phyloP scores from a whole-genome alignment of 2,888 invertebrate genomes.

The Lucinisca nassula region DNA sequence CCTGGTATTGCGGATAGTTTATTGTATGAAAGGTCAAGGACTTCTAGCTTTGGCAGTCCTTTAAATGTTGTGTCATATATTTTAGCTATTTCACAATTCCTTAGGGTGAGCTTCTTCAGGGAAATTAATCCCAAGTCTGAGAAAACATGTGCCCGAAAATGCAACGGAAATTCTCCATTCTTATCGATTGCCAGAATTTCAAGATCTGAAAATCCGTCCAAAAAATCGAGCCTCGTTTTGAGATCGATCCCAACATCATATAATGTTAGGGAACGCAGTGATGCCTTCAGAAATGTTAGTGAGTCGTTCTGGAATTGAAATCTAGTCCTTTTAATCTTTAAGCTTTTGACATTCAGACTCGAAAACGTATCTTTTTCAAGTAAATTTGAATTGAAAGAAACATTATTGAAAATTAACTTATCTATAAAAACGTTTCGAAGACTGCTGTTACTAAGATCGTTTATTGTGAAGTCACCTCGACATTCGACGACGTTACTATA shows the following conservation, averaged over 20 bases:
- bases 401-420: slow-evolving; percentile 52
- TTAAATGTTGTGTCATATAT: slow-evolving; percentile 42
- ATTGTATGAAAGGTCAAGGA: slow-evolving; percentile 63
- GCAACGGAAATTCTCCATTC: slow-evolving; percentile 55
- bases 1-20: slow-evolving; percentile 46
- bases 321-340: slow-evolving; percentile 41
- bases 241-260: slow-evolving; percentile 45
- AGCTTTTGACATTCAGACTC: slow-evolving; percentile 38
- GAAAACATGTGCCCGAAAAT: slow-evolving; percentile 50
- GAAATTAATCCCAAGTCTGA: slow-evolving; percentile 32
- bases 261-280: slow-evolving; percentile 36
- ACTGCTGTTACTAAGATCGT: slow-evolving; percentile 27
- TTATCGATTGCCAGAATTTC: slow-evolving; percentile 46
- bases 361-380: slow-evolving; percentile 26
- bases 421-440: slow-evolving; percentile 21
- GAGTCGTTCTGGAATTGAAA: slow-evolving; percentile 29
- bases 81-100: slow-evolving; percentile 55
- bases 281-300: slow-evolving; percentile 27
- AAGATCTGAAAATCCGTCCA: slow-evolving; percentile 38
- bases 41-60: slow-evolving; percentile 48
- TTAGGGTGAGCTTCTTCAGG: slow-evolving; percentile 37
- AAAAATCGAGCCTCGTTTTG: slow-evolving; percentile 37
- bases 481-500: slow-evolving; percentile 47
- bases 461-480: slow-evolving; percentile 36
- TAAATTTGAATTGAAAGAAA: background rate